phyloP scores from a whole-genome alignment of 1,140 invertebrate genomes.

The Drosophila bipectinata region DNA sequence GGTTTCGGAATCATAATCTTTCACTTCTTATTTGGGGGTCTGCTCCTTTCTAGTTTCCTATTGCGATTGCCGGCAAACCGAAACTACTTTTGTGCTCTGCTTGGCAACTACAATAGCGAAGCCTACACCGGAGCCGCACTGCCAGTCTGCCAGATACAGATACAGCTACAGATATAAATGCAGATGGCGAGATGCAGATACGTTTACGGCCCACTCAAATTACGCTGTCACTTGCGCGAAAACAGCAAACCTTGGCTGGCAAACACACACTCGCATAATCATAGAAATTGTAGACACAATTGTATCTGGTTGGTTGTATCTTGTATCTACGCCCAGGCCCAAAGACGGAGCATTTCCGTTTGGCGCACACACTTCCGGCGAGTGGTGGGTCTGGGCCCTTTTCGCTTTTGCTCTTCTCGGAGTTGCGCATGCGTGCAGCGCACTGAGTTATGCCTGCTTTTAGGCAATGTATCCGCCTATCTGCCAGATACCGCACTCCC shows the following conservation, averaged over 20 bases:
- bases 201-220: constrained; percentile 70
- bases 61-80: constrained; percentile 45
- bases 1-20: constrained; percentile 3
- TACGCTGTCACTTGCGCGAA: constrained; percentile 59
- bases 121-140: constrained; percentile 6
- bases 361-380: constrained; percentile 50
- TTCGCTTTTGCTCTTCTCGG: background rate
- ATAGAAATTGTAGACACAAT: constrained; percentile 54
- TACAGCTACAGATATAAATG: constrained; percentile 30
- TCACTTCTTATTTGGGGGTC: constrained; percentile 10
- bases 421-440: constrained; percentile 50
- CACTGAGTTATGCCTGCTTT: constrained; percentile 60
- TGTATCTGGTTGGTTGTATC: constrained; percentile 20
- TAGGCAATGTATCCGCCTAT: constrained; percentile 38
- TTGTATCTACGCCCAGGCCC: constrained; percentile 54
- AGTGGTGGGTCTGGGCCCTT: constrained; percentile 23
- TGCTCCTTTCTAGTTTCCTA: constrained; percentile 55
- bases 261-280: constrained; percentile 13
- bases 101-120: constrained; percentile 69
- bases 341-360: constrained; percentile 69
- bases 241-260: constrained; percentile 21
- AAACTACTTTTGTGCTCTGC: constrained; percentile 74
- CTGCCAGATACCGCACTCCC: constrained; percentile 26
- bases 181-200: constrained; percentile 53
- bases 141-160: constrained; percentile 12